Evolutionary conservation across 1,140 invertebrate genomes (phyloP), one percentile per base, ranked within the genome.

Genomic region (Microplitis demolitor): DNA sequence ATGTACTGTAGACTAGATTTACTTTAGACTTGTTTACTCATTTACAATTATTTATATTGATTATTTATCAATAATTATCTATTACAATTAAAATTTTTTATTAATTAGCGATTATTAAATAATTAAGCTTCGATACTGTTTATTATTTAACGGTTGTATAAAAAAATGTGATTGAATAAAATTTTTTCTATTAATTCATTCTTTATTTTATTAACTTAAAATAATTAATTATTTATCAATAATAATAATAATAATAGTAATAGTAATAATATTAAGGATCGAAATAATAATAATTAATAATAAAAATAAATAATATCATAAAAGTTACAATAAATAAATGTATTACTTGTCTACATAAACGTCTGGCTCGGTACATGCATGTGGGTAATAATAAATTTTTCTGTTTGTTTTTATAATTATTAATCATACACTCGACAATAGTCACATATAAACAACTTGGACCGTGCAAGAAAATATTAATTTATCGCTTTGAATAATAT

Each of bases 341-440:
- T 72, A 77, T 74, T 78, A 77, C 79, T 79, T 78, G 61, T 66
- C 69, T 79, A 75, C 64, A 50, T 75, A 79, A 80, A 75, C 58
- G 72, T 77, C 73, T 78, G 77, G 75, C 77, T 78, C 77, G 77
- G 76, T 79, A 77, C 74, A 78, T 77, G 76, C 73, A 79, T 56
- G 68, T 74, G 69, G 63, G 69, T 76, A 67, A 56, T 73, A 45
- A 6, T 45, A 6, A 45, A 45, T 45, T 45, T 45, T 45, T 45
- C 11, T 6, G 6, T 45, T 45, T 45, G 11, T 45, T 45, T 45
- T 9, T 45, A 45, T 45, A 9, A 8, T 45, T 9, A 45, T 45
- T 45, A 45, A 45, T 75, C 73, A 73, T 77, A 79, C 72, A 76
- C 69, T 74, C 66, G 69, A 76, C 51, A 73, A 73, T 77, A 74